A percentile compares a stretch with the other conserved stretches of the same genome.
These are phyloP conservation scores for Scaptodrosophila lebanonensis DNA, from an alignment of 1,140 invertebrate species.

Conservation along the genomic window DNA sequence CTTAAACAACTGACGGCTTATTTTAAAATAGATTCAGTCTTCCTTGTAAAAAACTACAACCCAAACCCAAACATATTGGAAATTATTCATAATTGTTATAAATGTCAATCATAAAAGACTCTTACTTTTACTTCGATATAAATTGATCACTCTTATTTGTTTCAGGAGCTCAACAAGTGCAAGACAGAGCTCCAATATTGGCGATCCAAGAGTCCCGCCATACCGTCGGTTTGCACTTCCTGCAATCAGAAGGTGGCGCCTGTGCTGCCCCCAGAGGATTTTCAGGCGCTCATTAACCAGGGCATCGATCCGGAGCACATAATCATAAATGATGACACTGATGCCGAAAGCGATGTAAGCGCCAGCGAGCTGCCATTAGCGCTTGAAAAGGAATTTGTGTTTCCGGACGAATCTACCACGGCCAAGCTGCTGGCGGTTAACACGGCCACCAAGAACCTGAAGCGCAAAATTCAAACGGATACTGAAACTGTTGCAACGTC, in stretches of 20 bases:
- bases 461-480: conserved; percentile 51
- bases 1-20: too few species aligned
- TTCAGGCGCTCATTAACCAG: conserved; percentile 81
- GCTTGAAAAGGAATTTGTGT: conserved; percentile 41
- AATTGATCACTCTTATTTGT: too few species aligned
- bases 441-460: conserved; percentile 52
- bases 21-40: too few species aligned
- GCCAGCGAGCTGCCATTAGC: conserved; percentile 15
- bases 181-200: conserved; percentile 93
- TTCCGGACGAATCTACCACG: conserved; percentile 66
- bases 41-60: too few species aligned
- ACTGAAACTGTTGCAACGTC: conserved; percentile 30
- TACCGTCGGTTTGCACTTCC: conserved; percentile 79
- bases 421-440: conserved; percentile 64
- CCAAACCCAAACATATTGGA: too few species aligned
- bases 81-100: too few species aligned
- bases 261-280: conserved; percentile 79
- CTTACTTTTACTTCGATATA: too few species aligned
- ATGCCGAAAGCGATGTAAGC: conserved; percentile 33
- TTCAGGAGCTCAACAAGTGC: conserved; percentile 90
- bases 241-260: conserved; percentile 80
- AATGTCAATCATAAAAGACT: too few species aligned
- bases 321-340: conserved; percentile 58
- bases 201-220: conserved; percentile 89
- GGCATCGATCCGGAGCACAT: conserved; percentile 80